These are phyloP conservation scores for roundworm (Caenorhabditis elegans) DNA, from an alignment of 1,140 invertebrate species.

Conservation along the genomic window WBcel235 BX284604.4:8822501-8823000, in stretches of 20 bases:
- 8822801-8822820: too few relatives aligned
- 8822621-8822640: background rate
- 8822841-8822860: too few relatives aligned
- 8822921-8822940: too few relatives aligned
- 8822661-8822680: background rate
- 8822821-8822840: too few relatives aligned
- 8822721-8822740: background rate
- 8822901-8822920: too few relatives aligned
- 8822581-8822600: background rate
- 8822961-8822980: background rate
- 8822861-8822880: too few relatives aligned
- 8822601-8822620: background rate
- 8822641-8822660: background rate
- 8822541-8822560: background rate
- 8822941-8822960: too few relatives aligned
- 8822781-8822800: background rate
- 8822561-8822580: background rate
- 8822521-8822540: conserved; percentile 10
- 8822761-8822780: background rate
- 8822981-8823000: background rate
- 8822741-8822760: background rate
- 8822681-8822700: background rate
- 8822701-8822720: conserved; percentile 25
- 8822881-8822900: too few relatives aligned
- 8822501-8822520: background rate